phyloP scores from a whole-genome alignment of 2,797 vertebrate genomes.

The Dipus sagitta region DNA sequence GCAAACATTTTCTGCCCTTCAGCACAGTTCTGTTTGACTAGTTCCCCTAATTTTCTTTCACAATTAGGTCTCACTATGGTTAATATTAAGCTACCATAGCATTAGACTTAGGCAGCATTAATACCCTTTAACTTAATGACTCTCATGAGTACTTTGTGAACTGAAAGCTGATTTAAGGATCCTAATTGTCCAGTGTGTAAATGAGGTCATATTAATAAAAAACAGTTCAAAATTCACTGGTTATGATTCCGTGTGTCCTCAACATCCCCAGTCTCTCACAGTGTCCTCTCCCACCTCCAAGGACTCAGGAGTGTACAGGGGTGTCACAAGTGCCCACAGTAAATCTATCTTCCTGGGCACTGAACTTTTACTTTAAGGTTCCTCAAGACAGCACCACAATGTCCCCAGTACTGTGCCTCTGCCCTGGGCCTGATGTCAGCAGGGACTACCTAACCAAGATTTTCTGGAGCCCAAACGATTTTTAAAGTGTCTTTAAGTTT shows the following conservation, averaged over 20 bases:
- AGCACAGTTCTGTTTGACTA: conserved; percentile 57
- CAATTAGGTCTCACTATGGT: conserved; percentile 43
- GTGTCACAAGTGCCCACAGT: neutral
- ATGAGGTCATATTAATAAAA: conserved; percentile 70
- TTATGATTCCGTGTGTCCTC: conserved; percentile 17
- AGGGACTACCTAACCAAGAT: neutral
- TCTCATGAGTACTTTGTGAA: conserved; percentile 66
- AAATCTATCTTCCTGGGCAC: neutral
- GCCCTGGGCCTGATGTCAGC: neutral
- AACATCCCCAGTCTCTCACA: neutral
- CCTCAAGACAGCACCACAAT: neutral
- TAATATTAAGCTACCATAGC: conserved; percentile 63
- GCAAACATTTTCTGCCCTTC: conserved; percentile 53
- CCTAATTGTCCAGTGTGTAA: conserved; percentile 47
- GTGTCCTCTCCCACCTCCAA: neutral
- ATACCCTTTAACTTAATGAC: conserved; percentile 70
- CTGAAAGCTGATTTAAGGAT: conserved; percentile 70
- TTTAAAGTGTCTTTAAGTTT: conserved; percentile 17
- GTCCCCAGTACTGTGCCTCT: neutral
- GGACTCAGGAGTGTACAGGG: neutral
- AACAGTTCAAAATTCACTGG: conserved; percentile 51
- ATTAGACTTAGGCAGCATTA: conserved; percentile 59
- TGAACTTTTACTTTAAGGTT: neutral
- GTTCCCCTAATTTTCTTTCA: conserved; percentile 64
- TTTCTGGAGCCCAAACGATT: neutral